Conservation (phyloP, 1,140 invertebrate species). For the Cheumatopsyche charites region DNA sequence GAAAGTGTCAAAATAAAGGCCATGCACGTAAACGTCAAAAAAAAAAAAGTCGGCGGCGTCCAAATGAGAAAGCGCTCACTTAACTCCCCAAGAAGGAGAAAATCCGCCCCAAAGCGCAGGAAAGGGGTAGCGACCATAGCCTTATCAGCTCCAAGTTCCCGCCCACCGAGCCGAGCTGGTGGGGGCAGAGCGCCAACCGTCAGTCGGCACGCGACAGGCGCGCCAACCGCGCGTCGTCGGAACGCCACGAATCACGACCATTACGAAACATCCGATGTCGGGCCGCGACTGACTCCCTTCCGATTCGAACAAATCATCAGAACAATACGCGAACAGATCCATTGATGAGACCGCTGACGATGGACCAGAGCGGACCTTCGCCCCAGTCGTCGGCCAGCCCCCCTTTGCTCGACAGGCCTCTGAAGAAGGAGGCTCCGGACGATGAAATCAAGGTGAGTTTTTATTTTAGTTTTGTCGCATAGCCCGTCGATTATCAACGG, state of each 20-base stretch:
- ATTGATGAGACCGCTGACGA: constrained; percentile 46
- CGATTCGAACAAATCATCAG: not conserved
- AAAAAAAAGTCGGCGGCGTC: no score
- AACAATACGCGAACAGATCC: not conserved
- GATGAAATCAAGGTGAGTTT: constrained; percentile 61
- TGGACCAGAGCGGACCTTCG: constrained; percentile 53
- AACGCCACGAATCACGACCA: not conserved
- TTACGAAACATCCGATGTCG: not conserved
- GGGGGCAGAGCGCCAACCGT: not conserved
- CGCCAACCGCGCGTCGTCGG: not conserved
- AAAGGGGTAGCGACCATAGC: not conserved
- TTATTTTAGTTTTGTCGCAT: no score
- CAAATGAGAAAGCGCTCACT: not conserved
- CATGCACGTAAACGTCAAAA: no score
- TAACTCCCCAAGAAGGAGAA: not conserved
- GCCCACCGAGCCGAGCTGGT: not conserved
- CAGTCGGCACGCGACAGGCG: constrained; percentile 17
- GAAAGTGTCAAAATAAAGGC: no score
- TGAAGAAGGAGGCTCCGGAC: constrained; percentile 61
- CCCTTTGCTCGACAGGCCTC: constrained; percentile 50
- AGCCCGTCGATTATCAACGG: no score
- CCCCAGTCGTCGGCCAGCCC: constrained; percentile 51
- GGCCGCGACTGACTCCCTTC: not conserved
- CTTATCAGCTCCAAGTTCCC: not conserved
- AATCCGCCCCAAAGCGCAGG: not conserved